These are phyloP conservation scores for Sterrhoptilus dennistouni DNA, from an alignment of 2,113 vertebrate genomes.

Conservation along the genomic window DNA sequence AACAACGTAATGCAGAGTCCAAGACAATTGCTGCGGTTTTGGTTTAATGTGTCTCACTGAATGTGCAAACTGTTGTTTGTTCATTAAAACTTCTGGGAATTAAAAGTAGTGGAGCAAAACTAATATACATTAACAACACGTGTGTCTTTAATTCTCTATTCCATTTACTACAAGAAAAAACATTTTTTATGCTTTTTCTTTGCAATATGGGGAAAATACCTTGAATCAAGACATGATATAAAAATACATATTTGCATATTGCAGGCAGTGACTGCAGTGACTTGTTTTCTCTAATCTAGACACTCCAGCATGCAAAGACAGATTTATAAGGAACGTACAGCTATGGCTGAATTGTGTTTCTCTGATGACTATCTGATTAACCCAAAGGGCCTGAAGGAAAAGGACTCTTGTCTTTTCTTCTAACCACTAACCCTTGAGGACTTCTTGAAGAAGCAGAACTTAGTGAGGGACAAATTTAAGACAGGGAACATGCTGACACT, in stretches of 20 bases:
- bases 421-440: not conserved
- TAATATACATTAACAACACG: not conserved
- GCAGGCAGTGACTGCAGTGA: not conserved
- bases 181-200: not conserved
- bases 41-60: not conserved
- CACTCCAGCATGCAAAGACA: not conserved
- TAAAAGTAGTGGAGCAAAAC: not conserved
- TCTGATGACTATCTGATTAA: not conserved
- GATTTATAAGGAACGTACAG: not conserved
- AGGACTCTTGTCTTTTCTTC: not conserved
- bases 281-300: not conserved
- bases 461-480: not conserved
- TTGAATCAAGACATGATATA: not conserved
- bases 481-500: not conserved
- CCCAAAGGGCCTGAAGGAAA: not conserved
- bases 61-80: not conserved
- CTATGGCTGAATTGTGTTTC: not conserved
- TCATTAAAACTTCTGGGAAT: not conserved
- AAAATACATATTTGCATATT: not conserved
- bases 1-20: not conserved
- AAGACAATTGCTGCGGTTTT: not conserved
- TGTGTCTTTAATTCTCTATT: not conserved
- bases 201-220: not conserved
- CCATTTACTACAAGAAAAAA: not conserved
- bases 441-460: not conserved